Evolutionary conservation across 2,797 vertebrate species (phyloP).

Genomic region (Borostomias antarcticus): DNA sequence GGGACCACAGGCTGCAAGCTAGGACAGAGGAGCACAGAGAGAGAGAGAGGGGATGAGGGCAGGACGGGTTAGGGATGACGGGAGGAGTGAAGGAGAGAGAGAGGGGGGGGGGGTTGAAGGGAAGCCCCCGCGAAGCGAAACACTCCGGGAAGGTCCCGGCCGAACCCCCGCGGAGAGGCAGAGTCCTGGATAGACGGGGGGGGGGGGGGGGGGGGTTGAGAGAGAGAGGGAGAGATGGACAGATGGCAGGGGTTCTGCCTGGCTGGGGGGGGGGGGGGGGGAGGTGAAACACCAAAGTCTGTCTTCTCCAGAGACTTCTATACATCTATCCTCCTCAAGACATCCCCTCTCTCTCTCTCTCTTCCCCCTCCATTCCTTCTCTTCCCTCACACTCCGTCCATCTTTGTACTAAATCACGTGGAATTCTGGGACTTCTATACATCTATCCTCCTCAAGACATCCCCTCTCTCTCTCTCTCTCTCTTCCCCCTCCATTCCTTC

Average conservation of each 20-base stretch:
- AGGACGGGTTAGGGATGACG: too few species aligned
- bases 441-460: too few species aligned
- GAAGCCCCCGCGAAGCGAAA: too few species aligned
- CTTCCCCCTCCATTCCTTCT: constrained; percentile 15
- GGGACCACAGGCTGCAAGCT: too few species aligned
- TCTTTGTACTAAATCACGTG: background rate
- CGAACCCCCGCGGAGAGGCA: background rate
- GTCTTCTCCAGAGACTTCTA: constrained; percentile 25
- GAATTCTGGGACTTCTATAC: too few species aligned
- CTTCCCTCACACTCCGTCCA: background rate
- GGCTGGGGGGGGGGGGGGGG: constrained; percentile 59
- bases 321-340: constrained; percentile 38
- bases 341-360: constrained; percentile 19
- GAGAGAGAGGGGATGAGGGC: too few species aligned
- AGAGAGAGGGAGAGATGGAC: constrained; percentile 44
- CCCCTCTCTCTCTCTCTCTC: background rate
- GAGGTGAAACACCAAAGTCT: constrained; percentile 26
- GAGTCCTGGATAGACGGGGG: background rate
- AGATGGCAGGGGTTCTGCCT: constrained; percentile 75
- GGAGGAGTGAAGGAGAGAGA: background rate
- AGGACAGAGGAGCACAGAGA: too few species aligned
- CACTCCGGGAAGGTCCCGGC: too few species aligned
- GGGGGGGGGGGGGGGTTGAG: constrained; percentile 29
- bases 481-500: background rate
- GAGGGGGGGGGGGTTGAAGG: background rate